phyloP scores from a whole-genome alignment of 2,113 vertebrate genomes.

The Python bivittatus region DNA sequence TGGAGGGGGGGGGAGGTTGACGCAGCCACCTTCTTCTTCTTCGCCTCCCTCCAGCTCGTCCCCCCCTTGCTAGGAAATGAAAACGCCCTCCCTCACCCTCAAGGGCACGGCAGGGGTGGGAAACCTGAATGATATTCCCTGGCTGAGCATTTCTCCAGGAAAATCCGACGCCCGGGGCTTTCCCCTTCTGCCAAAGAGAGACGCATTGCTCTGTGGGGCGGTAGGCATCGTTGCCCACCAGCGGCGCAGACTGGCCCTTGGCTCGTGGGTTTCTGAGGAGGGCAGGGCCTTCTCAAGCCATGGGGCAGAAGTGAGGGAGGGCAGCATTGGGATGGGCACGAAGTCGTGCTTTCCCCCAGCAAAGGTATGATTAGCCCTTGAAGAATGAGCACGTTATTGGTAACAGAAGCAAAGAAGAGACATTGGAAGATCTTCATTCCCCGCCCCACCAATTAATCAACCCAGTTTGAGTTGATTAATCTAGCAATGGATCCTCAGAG shows the following conservation, averaged over 20 bases:
- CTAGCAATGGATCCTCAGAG: not conserved
- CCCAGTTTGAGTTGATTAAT: not conserved
- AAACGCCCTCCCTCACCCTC: not conserved
- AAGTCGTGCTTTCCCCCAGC: not conserved
- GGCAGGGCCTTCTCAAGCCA: not conserved
- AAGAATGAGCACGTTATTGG: not conserved
- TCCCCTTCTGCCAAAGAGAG: not conserved
- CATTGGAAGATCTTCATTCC: not conserved
- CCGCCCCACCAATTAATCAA: not conserved
- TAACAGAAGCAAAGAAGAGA: not conserved
- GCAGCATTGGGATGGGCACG: not conserved
- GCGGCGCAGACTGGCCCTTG: not conserved
- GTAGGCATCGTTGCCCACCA: too few relatives aligned
- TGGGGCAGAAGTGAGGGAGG: not conserved
- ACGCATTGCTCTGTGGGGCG: too few relatives aligned
- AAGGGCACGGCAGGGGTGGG: not conserved
- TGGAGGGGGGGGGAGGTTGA: not conserved
- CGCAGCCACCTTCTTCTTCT: conserved; percentile 5
- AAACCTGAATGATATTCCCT: conserved; percentile 42
- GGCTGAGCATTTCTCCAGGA: not conserved
- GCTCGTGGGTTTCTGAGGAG: not conserved
- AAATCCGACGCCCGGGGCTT: not conserved
- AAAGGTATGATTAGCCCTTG: not conserved
- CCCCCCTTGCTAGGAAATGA: conserved; percentile 42
- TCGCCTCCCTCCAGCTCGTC: conserved; percentile 43